Percentiles rank a stretch among this genome's conserved stretches.
Conservation (phyloP, 1,140 invertebrate genomes). For the Patella vulgata region DNA sequence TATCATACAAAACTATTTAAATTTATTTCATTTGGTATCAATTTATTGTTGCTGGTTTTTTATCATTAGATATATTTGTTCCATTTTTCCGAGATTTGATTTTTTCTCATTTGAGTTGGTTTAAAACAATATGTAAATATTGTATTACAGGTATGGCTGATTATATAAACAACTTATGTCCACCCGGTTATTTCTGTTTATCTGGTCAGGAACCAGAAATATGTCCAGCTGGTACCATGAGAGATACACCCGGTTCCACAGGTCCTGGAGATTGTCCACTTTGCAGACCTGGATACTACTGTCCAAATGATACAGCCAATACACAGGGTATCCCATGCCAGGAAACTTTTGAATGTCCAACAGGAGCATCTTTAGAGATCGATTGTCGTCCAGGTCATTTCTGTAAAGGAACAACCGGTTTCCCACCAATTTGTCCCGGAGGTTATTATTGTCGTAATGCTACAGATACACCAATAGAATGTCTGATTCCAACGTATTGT, state of each 20-base stretch:
- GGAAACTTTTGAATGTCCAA: conserved; percentile 53
- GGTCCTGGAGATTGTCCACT: conserved; percentile 46
- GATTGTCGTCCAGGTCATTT: conserved; percentile 55
- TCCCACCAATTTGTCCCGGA: conserved; percentile 51
- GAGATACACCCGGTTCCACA: conserved; percentile 48
- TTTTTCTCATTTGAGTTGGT: no score
- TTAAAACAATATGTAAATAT: no score
- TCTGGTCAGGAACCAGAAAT: conserved; percentile 48
- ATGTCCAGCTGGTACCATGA: conserved; percentile 61
- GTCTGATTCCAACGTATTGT: conserved; percentile 57
- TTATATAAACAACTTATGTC: conserved; percentile 49
- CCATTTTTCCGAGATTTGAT: no score
- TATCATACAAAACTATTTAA: no score
- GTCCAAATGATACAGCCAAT: conserved; percentile 62
- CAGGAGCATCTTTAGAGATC: conserved; percentile 45
- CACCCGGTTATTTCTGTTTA: conserved; percentile 56
- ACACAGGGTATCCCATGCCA: conserved; percentile 60
- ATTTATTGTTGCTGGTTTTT: no score
- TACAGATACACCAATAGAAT: conserved; percentile 47
- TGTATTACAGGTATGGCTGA: conserved; percentile 51
- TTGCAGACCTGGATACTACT: conserved; percentile 60
- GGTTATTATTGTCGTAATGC: conserved; percentile 60
- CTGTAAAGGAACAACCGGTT: conserved; percentile 52
- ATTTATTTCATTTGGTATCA: no score
- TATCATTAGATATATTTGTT: no score